Evolutionary conservation across 2,113 vertebrate species (phyloP), one percentile per base, ranked within the genome.

Genomic region (Leiothrix lutea): DNA sequence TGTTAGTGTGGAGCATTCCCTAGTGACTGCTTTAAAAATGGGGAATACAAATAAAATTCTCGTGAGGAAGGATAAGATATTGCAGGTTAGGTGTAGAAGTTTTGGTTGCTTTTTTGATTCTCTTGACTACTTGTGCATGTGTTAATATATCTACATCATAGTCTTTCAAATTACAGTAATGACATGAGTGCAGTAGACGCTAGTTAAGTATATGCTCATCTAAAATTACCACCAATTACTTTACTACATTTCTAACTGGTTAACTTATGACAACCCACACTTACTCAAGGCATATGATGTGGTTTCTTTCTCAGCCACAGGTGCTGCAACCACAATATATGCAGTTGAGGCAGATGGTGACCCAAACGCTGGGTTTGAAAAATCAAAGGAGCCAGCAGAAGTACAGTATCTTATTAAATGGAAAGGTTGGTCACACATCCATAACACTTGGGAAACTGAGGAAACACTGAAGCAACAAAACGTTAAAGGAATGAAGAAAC

Each of bases 341-440:
- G 99, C 99, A 45, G 97, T 99, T 66, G 99, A 99, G 97, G 99
- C 99, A 94, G 99, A 99, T 81, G 99, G 99, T 67, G 99, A 99
- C 92, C 99, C 99, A 71, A 99, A 99, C 93, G 57, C 75, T 94
- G 99, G 96, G 73, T 99, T 99, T 97, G 98, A 98, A 80, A 98
- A 98, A 60, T 98, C 96, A 94, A 99, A 98, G 91, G 99, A 99
- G 87, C 72, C 97, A 3, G 99, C 98, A 70, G 99, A 99, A 17
- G 56, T 97, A 86, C 99, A 99, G 80, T 99, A 99, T 97, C 97
- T 99, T 95, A 99, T 99, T 89, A 99, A 99, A 96, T 99, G 99
- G 99, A 99, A 99, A 97, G 99, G 99, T 35, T 99, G 99, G 99
- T 99, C 99, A 14, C 99, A 99, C 94, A 99, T 99, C 92, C 99